These are phyloP conservation scores for Ophion slaviceki DNA, from an alignment of 2,888 invertebrate species.

Conservation along the genomic window DNA sequence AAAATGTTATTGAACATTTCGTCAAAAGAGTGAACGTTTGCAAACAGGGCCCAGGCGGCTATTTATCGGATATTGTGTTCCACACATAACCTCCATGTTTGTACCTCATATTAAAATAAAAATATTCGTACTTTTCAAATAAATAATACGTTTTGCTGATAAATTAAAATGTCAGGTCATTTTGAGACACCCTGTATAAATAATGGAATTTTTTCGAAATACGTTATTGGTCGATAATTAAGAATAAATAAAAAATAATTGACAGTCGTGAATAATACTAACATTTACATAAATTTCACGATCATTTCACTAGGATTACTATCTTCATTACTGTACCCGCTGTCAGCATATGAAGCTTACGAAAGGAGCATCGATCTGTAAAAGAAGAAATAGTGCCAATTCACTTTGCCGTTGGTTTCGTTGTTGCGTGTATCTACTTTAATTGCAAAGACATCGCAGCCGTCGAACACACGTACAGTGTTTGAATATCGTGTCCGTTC, in stretches of 20 bases:
- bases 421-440: not conserved
- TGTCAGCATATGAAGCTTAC: not conserved
- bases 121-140: no score
- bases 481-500: conserved; percentile 69
- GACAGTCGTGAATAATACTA: no score
- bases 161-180: no score
- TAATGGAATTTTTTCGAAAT: not conserved
- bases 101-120: no score
- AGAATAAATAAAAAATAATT: not conserved
- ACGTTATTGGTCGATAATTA: no score
- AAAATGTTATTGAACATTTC: no score
- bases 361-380: conserved; percentile 5
- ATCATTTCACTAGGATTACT: not conserved
- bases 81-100: no score
- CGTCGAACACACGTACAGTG: conserved; percentile 37
- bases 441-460: not conserved
- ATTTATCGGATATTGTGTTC: no score
- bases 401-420: not conserved
- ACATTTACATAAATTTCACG: not conserved
- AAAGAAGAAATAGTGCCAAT: not conserved
- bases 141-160: no score
- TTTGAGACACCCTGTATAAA: no score
- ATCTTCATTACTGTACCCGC: not conserved
- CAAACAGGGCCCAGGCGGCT: no score
- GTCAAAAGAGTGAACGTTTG: no score